phyloP scores from a whole-genome alignment of 2,888 invertebrate species.

The Graphium colonna region DNA sequence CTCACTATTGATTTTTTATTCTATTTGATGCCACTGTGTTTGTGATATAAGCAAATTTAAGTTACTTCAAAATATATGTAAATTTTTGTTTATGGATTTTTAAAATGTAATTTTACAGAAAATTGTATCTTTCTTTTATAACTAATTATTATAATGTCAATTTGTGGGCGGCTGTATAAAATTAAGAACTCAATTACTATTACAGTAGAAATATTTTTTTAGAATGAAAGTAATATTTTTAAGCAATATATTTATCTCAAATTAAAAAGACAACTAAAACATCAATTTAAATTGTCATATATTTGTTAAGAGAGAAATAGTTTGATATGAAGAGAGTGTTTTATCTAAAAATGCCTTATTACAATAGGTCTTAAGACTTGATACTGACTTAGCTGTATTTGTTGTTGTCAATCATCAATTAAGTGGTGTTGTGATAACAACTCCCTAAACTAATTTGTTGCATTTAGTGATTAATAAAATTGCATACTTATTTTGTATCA shows the following conservation, averaged over 20 bases:
- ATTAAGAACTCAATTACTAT: slow-evolving; percentile 61
- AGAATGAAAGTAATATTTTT: slow-evolving; percentile 55
- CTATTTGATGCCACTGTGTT: background rate
- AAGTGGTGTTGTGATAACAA: slow-evolving; percentile 62
- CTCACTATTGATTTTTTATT: background rate
- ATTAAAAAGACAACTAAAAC: slow-evolving; percentile 45
- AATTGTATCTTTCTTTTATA: slow-evolving; percentile 29
- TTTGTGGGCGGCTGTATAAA: slow-evolving; percentile 63
- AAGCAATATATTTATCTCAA: slow-evolving; percentile 63
- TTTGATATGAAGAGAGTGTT: slow-evolving; percentile 76
- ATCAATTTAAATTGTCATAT: slow-evolving; percentile 61
- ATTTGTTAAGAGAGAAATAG: slow-evolving; percentile 67
- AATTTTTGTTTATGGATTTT: background rate
- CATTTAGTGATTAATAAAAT: slow-evolving; percentile 79
- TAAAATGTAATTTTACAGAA: background rate
- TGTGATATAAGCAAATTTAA: background rate
- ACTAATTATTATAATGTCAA: slow-evolving; percentile 47
- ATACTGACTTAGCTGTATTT: slow-evolving; percentile 74
- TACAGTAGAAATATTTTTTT: slow-evolving; percentile 55
- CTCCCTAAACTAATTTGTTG: slow-evolving; percentile 74
- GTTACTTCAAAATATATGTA: background rate
- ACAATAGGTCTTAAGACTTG: slow-evolving; percentile 75
- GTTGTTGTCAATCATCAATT: slow-evolving; percentile 61
- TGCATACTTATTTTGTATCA: slow-evolving; percentile 74
- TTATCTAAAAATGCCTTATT: slow-evolving; percentile 79